These are phyloP conservation scores for Lepidothrix coronata DNA, from an alignment of 2,113 vertebrate species.

Conservation along the genomic window DNA sequence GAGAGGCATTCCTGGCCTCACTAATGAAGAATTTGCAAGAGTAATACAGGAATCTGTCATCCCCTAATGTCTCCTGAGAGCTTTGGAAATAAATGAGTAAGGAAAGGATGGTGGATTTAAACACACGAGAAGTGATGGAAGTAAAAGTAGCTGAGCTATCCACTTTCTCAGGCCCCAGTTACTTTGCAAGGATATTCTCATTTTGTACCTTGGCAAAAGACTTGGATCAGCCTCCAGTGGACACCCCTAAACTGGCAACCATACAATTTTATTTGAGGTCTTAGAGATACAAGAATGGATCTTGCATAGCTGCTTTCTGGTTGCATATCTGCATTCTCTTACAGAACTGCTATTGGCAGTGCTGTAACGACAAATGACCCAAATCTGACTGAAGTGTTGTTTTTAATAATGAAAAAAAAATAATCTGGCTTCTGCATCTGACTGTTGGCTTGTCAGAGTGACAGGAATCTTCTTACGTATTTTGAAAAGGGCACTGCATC, in stretches of 20 bases:
- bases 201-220: not conserved
- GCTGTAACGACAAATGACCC: not conserved
- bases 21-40: conserved; percentile 28
- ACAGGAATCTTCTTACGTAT: not conserved
- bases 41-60: not conserved
- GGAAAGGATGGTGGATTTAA: conserved; percentile 1
- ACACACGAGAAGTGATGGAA: not conserved
- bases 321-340: fast-evolving
- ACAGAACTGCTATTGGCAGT: not conserved
- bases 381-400: not conserved
- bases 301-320: not conserved
- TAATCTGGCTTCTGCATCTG: not conserved
- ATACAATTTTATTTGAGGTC: not conserved
- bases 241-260: not conserved
- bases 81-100: conserved; percentile 8
- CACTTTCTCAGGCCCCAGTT: not conserved
- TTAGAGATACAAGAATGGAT: not conserved
- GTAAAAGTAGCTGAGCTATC: not conserved
- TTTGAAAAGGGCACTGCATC: conserved; percentile 27
- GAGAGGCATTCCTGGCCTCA: conserved; percentile 32
- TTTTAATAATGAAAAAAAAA: not conserved
- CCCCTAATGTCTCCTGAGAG: not conserved
- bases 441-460: not conserved
- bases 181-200: not conserved
- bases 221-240: not conserved